Evolutionary conservation across 2,113 vertebrate species (phyloP), one percentile per base, ranked within the genome.

Genomic region (Amblyornis subalaris): DNA sequence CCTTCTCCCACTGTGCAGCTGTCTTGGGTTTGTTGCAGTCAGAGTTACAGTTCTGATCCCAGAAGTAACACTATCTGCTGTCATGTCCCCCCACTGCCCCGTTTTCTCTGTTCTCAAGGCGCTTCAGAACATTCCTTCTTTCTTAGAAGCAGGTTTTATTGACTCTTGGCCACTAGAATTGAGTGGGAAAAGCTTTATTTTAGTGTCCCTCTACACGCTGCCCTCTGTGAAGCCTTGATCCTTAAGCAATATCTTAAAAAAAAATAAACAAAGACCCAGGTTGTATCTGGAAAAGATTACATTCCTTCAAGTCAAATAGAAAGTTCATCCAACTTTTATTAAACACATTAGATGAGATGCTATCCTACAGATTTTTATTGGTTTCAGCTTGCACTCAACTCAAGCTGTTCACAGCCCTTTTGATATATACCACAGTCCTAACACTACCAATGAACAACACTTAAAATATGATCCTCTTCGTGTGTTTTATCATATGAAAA

Each of bases 211-310:
- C 64, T 79, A 65, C 85, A 74, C 35, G n/a, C 53, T 70, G 82
- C 55, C 47, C 75, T 96, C 85, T 93, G 60, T 83, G 55, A 73
- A 95, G 78, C 44, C 79, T 77, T 80, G 54, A 85, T 95, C 67
- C 62, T 85, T 90, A 90, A 94, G 85, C 67, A 66, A 11, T 82
- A 85, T 93, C 64, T 88, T 83, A 10, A 62, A 69, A 82, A 53
- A 71, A 88, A 90, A 57, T 44, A 86, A 83, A 60, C 62, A 88
- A 65, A 94, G 66, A 48, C 47, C 47, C 60, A 93, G 90, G 92
- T 90, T 94, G 36, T 95, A 75, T 95, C 95, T 96, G 95, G 91
- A 94, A 96, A 86, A 77, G 60, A 95, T 95, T 91, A 90, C 67
- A 65, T 95, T 96, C 90, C 88, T 88, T 88, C 2, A 13, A 90